Base-by-base conservation (phyloP, 2,888 invertebrate species). In the Antitype chi region DNA sequence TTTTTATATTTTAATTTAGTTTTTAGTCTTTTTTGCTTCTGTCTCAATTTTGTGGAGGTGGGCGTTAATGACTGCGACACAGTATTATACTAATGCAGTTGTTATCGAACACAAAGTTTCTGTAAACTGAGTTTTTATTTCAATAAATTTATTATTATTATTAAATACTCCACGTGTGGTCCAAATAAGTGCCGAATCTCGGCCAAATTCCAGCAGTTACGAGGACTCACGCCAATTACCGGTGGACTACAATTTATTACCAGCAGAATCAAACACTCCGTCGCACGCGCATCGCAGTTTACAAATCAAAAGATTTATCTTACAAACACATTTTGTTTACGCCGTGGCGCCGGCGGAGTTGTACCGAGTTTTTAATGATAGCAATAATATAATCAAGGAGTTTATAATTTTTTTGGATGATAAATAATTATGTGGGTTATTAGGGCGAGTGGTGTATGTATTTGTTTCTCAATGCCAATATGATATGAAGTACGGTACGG, bases 251-350 rank as follows among this genome's bases (percentile, higher is more conserved):
- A 74, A 84, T 87, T 87, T 87, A 87, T 86, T 82, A 76, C 85
- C 55, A 53, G 23, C 70, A 55, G 64, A 86, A 81, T 83, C 85
- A 85, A 85, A 87, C 81, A 86, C 74, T 82, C 76, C 66, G 76
- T 86, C 77, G 70, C 77, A 63, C 64, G 76, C 53, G 55, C 71
- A 84, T 68, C 79, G 60, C 74, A 84, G 89, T 84, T 88, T 86
- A 85, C 87, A 81, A 85, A 89, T 85, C 82, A 79, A 72, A 80
- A 83, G 86, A 88, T 89, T 89, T 89, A 89, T 89, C 76, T 87
- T 70, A 74, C 79, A 80, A 80, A 83, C 76, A 78, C 72, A 78
- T 78, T 85, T 84, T 88, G 85, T 88, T 89, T 88, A 87, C 74
- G 63, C 43, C 69, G 78, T 66, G 89, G 88, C 89, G 84, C 88